Evolutionary conservation across 2,797 vertebrate genomes (phyloP).

Genomic region (Artibeus lituratus): DNA sequence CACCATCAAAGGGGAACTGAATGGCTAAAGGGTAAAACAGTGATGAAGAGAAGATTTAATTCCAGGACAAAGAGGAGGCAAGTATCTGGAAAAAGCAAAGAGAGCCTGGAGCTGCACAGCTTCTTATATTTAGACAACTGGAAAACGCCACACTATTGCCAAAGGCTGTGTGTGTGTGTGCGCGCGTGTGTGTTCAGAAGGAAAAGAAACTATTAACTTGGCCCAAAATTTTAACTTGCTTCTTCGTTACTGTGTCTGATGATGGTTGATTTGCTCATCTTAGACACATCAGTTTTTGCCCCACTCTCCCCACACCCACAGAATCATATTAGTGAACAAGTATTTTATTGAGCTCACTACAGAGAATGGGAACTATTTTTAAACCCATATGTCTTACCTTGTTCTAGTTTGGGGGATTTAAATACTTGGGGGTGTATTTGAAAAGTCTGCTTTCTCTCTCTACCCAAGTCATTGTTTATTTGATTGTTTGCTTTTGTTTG

Average conservation of each 20-base stretch:
- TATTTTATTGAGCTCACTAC: background rate
- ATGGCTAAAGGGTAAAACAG: constrained; percentile 56
- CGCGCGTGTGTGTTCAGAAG: background rate
- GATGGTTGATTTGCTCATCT: background rate
- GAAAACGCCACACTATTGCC: background rate
- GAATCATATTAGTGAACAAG: background rate
- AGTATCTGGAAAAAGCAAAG: constrained; percentile 49
- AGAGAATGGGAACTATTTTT: background rate
- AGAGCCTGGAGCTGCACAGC: background rate
- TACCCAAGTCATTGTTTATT: background rate
- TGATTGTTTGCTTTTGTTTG: background rate
- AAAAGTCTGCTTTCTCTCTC: background rate
- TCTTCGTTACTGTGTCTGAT: background rate
- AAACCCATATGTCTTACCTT: background rate
- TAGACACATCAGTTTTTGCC: background rate
- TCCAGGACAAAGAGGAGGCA: constrained; percentile 41
- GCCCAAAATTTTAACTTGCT: constrained; percentile 11
- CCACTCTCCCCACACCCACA: background rate
- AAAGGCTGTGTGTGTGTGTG: background rate
- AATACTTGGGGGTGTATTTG: background rate
- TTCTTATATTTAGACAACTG: background rate
- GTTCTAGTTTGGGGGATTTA: constrained; percentile 1
- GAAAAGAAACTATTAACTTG: background rate
- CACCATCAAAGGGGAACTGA: constrained; percentile 38
- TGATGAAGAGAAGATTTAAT: constrained; percentile 63